Conservation (phyloP, 2,888 invertebrate species). For the Tetranychus piercei region DNA sequence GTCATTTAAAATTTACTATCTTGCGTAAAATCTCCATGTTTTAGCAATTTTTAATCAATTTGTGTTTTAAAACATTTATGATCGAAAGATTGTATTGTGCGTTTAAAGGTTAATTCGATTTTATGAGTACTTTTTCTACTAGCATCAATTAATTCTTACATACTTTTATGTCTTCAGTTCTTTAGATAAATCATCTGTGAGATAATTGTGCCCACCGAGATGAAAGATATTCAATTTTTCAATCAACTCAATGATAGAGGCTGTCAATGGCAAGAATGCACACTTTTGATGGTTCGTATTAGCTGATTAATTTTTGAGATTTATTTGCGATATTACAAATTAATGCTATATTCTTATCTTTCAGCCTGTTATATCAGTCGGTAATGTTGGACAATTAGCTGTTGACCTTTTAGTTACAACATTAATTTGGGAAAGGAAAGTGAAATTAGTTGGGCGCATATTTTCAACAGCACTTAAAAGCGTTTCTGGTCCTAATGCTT, state of each 20-base stretch:
- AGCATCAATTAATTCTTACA: no score
- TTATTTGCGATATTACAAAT: not conserved
- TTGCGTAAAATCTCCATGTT: no score
- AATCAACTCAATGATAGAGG: not conserved
- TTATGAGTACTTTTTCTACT: no score
- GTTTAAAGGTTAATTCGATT: no score
- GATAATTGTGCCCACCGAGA: not conserved
- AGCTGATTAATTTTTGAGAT: not conserved
- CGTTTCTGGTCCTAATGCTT: conserved; percentile 11
- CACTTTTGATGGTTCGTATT: not conserved
- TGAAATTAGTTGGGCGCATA: conserved; percentile 6
- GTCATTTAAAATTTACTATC: no score
- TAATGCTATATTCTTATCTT: not conserved
- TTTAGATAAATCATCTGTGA: no score
- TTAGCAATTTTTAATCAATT: no score
- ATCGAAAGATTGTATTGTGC: no score
- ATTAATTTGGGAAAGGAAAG: not conserved
- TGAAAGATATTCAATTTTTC: not conserved
- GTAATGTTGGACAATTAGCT: conserved; percentile 13
- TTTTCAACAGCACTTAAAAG: not conserved
- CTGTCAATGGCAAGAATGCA: not conserved
- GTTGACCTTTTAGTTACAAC: conserved; percentile 5
- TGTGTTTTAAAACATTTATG: no score
- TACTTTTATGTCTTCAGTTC: no score
- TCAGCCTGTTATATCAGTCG: conserved; percentile 12